phyloP scores from a whole-genome alignment of 2,113 vertebrate genomes.

The Hymenochirus boettgeri region DNA sequence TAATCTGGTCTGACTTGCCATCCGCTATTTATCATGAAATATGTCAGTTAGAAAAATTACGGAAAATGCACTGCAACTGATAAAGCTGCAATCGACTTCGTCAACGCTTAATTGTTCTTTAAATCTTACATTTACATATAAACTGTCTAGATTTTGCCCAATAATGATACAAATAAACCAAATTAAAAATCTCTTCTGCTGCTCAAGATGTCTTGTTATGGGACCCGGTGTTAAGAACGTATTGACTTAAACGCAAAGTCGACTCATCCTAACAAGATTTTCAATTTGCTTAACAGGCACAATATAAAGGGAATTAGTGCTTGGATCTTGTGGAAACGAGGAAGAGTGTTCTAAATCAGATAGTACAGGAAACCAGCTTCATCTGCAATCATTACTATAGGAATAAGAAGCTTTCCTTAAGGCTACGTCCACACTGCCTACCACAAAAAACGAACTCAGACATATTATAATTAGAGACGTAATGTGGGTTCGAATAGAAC shows the following conservation, averaged over 20 bases:
- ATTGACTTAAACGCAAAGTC: constrained; percentile 56
- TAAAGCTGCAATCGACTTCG: constrained; percentile 77
- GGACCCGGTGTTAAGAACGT: constrained; percentile 62
- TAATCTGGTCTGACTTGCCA: constrained; percentile 96
- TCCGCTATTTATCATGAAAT: constrained; percentile 85
- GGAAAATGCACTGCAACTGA: constrained; percentile 74
- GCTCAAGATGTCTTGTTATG: constrained; percentile 56
- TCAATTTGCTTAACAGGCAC: constrained; percentile 50
- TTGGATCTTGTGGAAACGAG: not conserved
- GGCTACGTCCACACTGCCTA: no score
- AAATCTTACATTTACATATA: constrained; percentile 82
- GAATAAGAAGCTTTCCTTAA: no score
- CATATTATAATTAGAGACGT: no score
- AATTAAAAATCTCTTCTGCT: constrained; percentile 73
- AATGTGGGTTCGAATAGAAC: no score
- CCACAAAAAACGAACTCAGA: no score
- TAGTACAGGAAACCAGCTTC: no score
- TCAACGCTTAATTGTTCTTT: constrained; percentile 82
- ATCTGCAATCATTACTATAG: no score
- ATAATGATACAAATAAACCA: constrained; percentile 77
- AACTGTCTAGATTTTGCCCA: constrained; percentile 73
- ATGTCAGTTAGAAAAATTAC: constrained; percentile 84
- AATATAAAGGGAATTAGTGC: constrained; percentile 45
- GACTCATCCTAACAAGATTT: constrained; percentile 53
- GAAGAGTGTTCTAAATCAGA: no score